A percentile compares a stretch with the other conserved stretches of the same genome.
Conservation (phyloP, 2,113 vertebrate genomes). For the Ariopsis seemanni region DNA sequence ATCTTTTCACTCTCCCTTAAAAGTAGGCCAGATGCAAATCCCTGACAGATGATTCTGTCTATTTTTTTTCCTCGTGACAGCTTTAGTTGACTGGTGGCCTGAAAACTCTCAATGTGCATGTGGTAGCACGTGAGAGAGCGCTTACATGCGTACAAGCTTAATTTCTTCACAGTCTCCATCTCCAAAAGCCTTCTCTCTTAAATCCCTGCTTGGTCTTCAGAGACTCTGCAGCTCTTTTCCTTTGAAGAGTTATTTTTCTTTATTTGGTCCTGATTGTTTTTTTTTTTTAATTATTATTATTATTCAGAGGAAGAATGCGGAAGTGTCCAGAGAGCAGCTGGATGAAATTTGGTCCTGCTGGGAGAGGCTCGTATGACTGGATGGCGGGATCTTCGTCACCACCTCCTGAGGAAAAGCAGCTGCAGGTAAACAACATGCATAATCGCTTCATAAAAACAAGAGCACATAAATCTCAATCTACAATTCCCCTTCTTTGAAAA, state of each 20-base stretch:
- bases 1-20: conserved; percentile 28
- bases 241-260: not conserved
- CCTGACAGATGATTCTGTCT: conserved; percentile 60
- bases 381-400: conserved; percentile 74
- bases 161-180: not conserved
- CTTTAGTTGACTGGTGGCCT: conserved; percentile 55
- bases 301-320: conserved; percentile 69
- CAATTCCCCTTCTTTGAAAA: too few relatives aligned
- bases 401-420: conserved; percentile 75
- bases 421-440: conserved; percentile 75
- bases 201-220: not conserved
- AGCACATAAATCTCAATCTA: too few relatives aligned
- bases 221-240: not conserved
- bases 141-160: conserved; percentile 43
- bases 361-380: conserved; percentile 85
- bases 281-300: not conserved
- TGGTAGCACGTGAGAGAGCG: conserved; percentile 15
- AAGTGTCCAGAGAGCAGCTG: conserved; percentile 82
- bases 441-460: not conserved
- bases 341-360: conserved; percentile 85
- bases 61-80: conserved; percentile 35
- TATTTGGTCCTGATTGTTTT: not conserved
- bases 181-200: not conserved
- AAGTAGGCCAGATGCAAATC: conserved; percentile 76
- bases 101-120: conserved; percentile 58